Evolutionary conservation across 2,888 invertebrate species (phyloP), one percentile per base, ranked within the genome.

Genomic region (Pilophorus perplexus): DNA sequence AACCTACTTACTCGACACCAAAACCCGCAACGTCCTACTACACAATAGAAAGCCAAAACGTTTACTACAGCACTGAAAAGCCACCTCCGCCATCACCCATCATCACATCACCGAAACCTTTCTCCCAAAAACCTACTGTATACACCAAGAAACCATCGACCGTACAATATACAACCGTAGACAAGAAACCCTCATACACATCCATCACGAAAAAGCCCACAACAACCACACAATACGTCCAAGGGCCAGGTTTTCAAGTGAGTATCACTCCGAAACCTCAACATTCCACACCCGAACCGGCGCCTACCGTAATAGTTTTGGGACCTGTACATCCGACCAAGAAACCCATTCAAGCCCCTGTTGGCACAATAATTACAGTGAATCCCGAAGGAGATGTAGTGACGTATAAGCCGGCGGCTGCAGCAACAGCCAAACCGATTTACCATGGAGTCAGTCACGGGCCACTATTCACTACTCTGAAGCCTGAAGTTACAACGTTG

Each of bases 221-320:
- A 73, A 67, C 80, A 79, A 68, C 80, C 0, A 68, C 71, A 2
- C 73, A 73, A 28, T 72, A 73, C 44, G 69, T 74, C 14, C 72
- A 72, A 23, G 73, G 73, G 3, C 73, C 74, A 38, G 71, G 72
- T 4, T 73, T 74, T 44, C 73, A 74, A 62, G 73, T 74, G 1
- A 72, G 70, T 33, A 71, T 72, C 22, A 72, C 73, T 10, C 70
- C 72, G 2, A 73, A 72, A 28, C 72, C 73, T 2, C 68, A 69
- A 5, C 66, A 67, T 5, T 65, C 68, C n/a, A 68, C 71, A 16
- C 67, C 69, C n/a, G 73, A 72, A 27, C 74, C 74, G 5, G 71
- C 82, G 8, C 84, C 84, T 0, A 84, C 84, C 0, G 79, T 84
- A 2, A 84, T 84, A n/a, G 83, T 84, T 5, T 74, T 84, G 1